Evolutionary conservation across 2,113 vertebrate species (phyloP).

Genomic region (Ptyas mucosa): DNA sequence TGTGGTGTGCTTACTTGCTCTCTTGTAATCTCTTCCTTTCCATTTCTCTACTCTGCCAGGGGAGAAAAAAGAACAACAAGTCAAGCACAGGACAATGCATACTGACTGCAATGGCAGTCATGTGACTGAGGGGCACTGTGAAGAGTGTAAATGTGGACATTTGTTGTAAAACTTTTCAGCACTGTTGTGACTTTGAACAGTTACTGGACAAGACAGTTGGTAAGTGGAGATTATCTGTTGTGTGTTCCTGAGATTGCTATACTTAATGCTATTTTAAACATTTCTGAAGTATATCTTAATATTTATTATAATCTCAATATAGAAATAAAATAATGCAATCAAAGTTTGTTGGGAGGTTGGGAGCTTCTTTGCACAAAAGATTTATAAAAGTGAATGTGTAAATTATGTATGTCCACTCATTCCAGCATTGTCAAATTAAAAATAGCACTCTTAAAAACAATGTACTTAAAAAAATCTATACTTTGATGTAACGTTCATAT

Average conservation of each 20-base stretch:
- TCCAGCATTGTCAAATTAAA: neutral
- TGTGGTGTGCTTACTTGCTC: neutral
- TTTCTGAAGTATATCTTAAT: rapidly evolving
- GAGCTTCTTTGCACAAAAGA: neutral
- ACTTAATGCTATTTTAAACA: neutral
- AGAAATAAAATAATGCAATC: neutral
- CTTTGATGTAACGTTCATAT: neutral
- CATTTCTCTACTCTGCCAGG: neutral
- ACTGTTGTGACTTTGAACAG: neutral
- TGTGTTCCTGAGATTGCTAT: neutral
- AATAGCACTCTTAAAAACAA: neutral
- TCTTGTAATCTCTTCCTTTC: neutral
- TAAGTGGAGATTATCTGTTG: neutral
- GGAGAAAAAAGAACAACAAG: neutral
- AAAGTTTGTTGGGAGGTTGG: neutral
- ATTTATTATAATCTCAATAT: neutral
- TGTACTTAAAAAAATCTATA: neutral
- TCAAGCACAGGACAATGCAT: neutral
- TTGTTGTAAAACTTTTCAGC: neutral
- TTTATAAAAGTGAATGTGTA: neutral
- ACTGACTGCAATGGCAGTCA: neutral
- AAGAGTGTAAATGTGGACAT: neutral
- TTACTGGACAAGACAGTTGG: neutral
- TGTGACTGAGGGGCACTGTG: neutral
- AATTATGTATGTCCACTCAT: neutral